Conservation (phyloP, 1,140 invertebrate species). For the Drosophila pseudoananassae region DNA sequence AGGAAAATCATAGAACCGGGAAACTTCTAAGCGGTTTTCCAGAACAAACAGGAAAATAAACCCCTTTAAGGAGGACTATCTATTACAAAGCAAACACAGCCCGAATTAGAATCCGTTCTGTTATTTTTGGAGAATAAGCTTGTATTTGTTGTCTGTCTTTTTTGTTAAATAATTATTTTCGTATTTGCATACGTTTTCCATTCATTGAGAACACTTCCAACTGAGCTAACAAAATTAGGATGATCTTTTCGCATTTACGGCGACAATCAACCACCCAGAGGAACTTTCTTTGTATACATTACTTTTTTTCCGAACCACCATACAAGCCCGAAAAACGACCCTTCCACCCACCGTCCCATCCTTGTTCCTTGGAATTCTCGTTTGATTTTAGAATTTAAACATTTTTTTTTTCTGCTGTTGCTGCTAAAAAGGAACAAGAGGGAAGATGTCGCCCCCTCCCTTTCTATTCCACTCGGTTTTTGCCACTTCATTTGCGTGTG, state of each 20-base stretch:
- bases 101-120: too few species aligned
- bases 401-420: constrained; percentile 13
- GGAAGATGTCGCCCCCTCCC: constrained; percentile 9
- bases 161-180: constrained; percentile 24
- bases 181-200: neutral
- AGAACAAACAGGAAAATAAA: too few species aligned
- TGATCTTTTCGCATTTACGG: constrained; percentile 32
- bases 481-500: constrained; percentile 60
- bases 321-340: neutral
- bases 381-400: constrained; percentile 35
- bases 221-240: constrained; percentile 27
- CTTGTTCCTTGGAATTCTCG: constrained; percentile 2
- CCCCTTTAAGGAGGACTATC: too few species aligned
- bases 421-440: constrained; percentile 4
- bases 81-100: too few species aligned
- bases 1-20: too few species aligned
- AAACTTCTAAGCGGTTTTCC: too few species aligned
- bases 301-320: neutral
- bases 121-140: too few species aligned
- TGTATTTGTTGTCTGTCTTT: neutral
- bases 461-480: neutral
- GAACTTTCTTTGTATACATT: neutral
- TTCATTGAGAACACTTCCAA: constrained; percentile 17
- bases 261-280: constrained; percentile 6
- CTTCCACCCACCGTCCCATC: neutral